phyloP scores from a whole-genome alignment of 35 echinoderm and acorn worm species.

The Strongylocentrotus purpuratus region DNA sequence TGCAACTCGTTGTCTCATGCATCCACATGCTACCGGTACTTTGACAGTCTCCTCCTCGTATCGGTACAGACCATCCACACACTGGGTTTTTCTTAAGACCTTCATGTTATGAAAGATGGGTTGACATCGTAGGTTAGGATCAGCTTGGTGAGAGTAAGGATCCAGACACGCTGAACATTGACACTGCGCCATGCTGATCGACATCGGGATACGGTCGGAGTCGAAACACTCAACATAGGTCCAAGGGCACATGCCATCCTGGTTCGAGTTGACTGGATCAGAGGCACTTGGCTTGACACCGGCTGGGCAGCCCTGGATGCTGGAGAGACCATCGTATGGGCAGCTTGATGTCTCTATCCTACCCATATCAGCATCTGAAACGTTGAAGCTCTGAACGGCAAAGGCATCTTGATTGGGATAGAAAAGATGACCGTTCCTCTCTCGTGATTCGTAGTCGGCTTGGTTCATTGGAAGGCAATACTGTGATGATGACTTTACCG shows the following conservation, averaged over 20 bases:
- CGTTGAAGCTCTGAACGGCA: constrained; percentile 27
- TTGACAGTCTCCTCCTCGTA: background rate
- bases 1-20: background rate
- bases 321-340: constrained; percentile 34
- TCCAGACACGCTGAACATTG: constrained; percentile 34
- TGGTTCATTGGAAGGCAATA: background rate
- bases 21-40: background rate
- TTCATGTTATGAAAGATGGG: constrained; percentile 29
- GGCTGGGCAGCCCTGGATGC: background rate
- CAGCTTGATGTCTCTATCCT: constrained; percentile 12
- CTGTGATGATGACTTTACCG: background rate
- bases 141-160: background rate
- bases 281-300: background rate
- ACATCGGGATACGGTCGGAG: constrained; percentile 38
- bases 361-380: background rate
- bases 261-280: background rate
- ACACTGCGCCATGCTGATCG: constrained; percentile 40
- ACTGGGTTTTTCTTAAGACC: constrained; percentile 6
- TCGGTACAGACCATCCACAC: constrained; percentile 32
- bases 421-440: background rate
- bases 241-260: constrained; percentile 14
- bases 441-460: background rate
- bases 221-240: constrained; percentile 43
- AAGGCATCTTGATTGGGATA: constrained; percentile 27
- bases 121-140: constrained; percentile 31